These are phyloP conservation scores for Lethrus apterus DNA, from an alignment of 1,140 invertebrate genomes.

Conservation along the genomic window DNA sequence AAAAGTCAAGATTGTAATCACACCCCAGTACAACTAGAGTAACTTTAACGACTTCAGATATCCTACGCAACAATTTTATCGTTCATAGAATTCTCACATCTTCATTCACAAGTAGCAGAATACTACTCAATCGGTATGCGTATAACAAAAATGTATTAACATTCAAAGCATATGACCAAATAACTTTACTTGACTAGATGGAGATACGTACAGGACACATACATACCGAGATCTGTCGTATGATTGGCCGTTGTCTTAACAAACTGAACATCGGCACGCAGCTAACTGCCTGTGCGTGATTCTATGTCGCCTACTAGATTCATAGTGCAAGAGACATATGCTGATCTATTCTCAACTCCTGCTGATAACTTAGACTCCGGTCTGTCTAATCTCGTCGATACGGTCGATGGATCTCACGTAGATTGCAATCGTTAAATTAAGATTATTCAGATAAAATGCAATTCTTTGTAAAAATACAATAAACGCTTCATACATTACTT, in stretches of 20 bases:
- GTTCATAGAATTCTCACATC: no score
- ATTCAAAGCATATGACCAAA: conserved; percentile 19
- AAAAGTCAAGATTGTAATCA: no score
- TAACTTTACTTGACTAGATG: conserved; percentile 21
- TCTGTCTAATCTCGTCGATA: conserved; percentile 20
- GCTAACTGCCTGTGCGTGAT: conserved; percentile 31
- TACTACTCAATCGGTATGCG: not conserved
- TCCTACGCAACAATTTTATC: conserved; percentile 5
- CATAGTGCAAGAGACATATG: conserved; percentile 20
- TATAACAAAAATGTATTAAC: conserved; percentile 10
- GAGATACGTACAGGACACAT: conserved; percentile 21
- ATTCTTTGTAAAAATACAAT: no score
- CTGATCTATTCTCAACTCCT: conserved; percentile 17
- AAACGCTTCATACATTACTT: no score
- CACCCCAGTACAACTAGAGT: not conserved
- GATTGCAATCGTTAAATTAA: conserved; percentile 27
- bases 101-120: not conserved
- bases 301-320: conserved; percentile 27
- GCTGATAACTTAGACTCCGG: conserved; percentile 19
- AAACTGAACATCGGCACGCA: conserved; percentile 31
- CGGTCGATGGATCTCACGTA: conserved; percentile 20
- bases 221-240: conserved; percentile 26
- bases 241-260: conserved; percentile 26
- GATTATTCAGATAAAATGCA: no score
- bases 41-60: not conserved